Percentiles rank a stretch among this genome's conserved stretches.
Evolutionary conservation across 2,888 invertebrate genomes (phyloP).

Genomic region (Lasioglossum oenotherae): DNA sequence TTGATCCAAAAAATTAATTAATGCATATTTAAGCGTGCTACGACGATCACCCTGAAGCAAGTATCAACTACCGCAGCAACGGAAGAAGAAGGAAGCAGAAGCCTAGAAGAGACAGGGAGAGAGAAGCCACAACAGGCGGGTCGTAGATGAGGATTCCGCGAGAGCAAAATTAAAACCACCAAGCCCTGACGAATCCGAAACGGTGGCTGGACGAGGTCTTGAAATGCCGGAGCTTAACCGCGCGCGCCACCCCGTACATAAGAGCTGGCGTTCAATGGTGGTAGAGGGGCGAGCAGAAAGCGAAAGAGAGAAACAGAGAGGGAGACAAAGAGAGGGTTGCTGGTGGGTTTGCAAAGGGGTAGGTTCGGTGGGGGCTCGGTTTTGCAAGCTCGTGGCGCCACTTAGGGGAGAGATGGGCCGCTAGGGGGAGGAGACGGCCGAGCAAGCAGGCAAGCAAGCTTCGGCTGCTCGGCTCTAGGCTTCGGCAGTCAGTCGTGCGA

Average conservation of each 20-base stretch:
- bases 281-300: not conserved
- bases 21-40: not conserved
- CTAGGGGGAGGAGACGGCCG: slow-evolving; percentile 20
- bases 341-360: not conserved
- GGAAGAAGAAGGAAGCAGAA: not conserved
- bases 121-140: not conserved
- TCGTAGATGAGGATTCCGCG: slow-evolving; percentile 14
- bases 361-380: slow-evolving; percentile 31
- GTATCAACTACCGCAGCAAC: not conserved
- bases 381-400: slow-evolving; percentile 70
- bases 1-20: not conserved
- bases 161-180: slow-evolving; percentile 37
- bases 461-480: slow-evolving; percentile 71
- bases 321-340: not conserved
- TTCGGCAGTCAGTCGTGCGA: slow-evolving; percentile 72
- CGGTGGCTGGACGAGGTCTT: slow-evolving; percentile 18
- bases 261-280: slow-evolving; percentile 46
- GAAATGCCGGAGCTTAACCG: slow-evolving; percentile 44
- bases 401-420: slow-evolving; percentile 50
- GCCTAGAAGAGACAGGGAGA: not conserved
- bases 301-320: not conserved
- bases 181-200: slow-evolving; percentile 18
- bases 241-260: slow-evolving; percentile 58
- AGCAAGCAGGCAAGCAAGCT: slow-evolving; percentile 51
- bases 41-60: not conserved